Base-by-base conservation (phyloP, 2,888 invertebrate genomes). In the Agrochola circellaris region DNA sequence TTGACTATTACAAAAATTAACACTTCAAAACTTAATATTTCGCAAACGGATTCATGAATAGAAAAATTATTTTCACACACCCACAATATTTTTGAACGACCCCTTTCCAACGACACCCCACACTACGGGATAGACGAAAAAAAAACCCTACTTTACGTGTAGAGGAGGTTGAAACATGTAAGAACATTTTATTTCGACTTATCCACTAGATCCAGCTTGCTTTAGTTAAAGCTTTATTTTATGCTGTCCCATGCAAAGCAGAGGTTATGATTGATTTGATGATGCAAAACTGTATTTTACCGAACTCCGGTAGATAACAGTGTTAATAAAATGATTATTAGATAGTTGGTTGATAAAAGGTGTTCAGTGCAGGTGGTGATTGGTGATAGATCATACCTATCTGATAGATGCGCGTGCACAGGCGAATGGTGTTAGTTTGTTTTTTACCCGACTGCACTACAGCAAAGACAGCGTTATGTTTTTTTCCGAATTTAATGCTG, bases 241-340 rank as follows among this genome's bases (percentile, higher is more conserved):
- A 26, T 34, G 51, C 23, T 54, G 38, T n/a, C 7, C n/a, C 9
- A 45, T 20, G 26, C 26, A 81, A 60, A 65, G 11, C 38, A 38
- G 7, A 38, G 38, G 38, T 38, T 38, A 38, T 30, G 4, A 54
- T n/a, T 58, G 30, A 45, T 23, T 56, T 74, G 13, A 48, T 23
- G 61, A 34, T 30, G 45, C 23, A 62, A 61, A 56, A 56, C 30
- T 56, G 38, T 42, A n/a, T 17, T n/a, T 54, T 48, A 38, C 34
- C 30, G 4, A 67, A 30, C 20, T 61, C n/a, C 54, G 17, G 30
- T 62, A 75, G 45, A 61, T 66, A 61, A 20, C 48, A 48, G 26
- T n/a, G 20, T 34, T 73, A 81, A 81, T 81, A 81, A 80, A 81
- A 42, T 61, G 13, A 69, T 79, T 61, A 54, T 60, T 34, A 54